Base-by-base conservation (phyloP, 2,113 vertebrate species). In the Campylomormyrus numenius region DNA sequence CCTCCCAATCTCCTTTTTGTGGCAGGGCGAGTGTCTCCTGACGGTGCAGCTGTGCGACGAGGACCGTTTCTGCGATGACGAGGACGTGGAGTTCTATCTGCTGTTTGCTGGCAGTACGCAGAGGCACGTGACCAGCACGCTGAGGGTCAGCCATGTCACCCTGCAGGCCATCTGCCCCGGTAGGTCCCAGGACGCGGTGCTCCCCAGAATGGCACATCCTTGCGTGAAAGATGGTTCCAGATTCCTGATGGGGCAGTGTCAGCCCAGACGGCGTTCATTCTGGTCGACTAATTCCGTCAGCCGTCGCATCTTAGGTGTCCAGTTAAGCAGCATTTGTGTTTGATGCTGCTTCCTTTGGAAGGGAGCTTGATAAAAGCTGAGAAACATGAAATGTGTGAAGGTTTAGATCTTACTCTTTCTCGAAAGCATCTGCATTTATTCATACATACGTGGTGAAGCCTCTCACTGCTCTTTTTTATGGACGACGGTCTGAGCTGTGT, bases 121-220 rank as follows among this genome's bases (percentile, higher is more conserved):
- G 93, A 97, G 95, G 84, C 98, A 99, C 94, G 96, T 98, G 91
- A 95, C 97, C 93, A 98, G 97, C 93, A 97, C 97, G 0, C 94
- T 96, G 80, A 97, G 97, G 92, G 95, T 96, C 92, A 96, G 95
- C 90, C 94, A 96, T 91, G 96, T 96, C 90, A 98, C 95, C 6
- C 92, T 99, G 93, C 96, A 98, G 92, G 98, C 97, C 2, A 93
- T 98, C 87, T 97, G 98, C 93, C 98, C 98, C 42, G 97, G 98
- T 99, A 95, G 96, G 94, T 88, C 56, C 15, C 19, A 5, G 39
- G 7, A 13, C 39, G 42, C 49, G n/a, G n/a, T 42, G n/a, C 42
- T n/a, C 45, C 87, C 35, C 53, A 21, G 42, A 39, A 9, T 4
- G 66, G 11, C 10, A 13, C 31, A 5, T 77, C 31, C 4, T 17